Conservation (phyloP, 2,888 invertebrate species). For the Epistrophe eligans region DNA sequence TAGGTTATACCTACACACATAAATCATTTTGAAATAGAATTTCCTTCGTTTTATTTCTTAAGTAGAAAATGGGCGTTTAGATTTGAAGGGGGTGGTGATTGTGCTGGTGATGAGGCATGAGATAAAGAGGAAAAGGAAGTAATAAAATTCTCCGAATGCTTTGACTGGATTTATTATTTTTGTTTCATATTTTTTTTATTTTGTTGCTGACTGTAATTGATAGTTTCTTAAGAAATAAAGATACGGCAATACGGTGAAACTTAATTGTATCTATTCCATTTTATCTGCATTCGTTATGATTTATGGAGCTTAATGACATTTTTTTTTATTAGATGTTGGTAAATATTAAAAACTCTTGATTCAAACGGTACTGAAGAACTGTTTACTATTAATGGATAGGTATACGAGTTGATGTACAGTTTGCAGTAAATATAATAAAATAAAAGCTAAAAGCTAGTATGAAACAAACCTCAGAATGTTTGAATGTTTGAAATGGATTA, state of each 20-base stretch:
- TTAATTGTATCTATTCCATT: not conserved
- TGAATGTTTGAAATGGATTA: too few relatives aligned
- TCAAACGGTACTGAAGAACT: too few relatives aligned
- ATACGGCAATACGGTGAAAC: not conserved
- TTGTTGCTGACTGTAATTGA: conserved; percentile 39
- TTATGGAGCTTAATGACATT: not conserved
- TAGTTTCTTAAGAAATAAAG: conserved; percentile 4
- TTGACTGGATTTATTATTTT: conserved; percentile 50
- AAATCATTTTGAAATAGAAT: conserved; percentile 69
- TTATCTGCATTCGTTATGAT: not conserved
- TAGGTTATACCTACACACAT: conserved; percentile 27
- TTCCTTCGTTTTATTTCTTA: conserved; percentile 47
- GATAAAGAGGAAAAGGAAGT: conserved; percentile 44
- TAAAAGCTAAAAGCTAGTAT: too few relatives aligned
- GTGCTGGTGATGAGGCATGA: not conserved
- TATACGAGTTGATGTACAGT: too few relatives aligned
- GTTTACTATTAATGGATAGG: too few relatives aligned
- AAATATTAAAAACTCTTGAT: too few relatives aligned
- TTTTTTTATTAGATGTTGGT: not conserved
- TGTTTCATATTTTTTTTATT: conserved; percentile 6
- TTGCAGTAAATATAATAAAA: too few relatives aligned
- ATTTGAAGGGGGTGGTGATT: not conserved
- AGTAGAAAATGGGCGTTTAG: conserved; percentile 43
- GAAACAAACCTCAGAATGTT: too few relatives aligned
- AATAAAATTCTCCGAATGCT: conserved; percentile 67